phyloP scores from a whole-genome alignment of 2,797 vertebrate species.

The Glossophaga mutica region DNA sequence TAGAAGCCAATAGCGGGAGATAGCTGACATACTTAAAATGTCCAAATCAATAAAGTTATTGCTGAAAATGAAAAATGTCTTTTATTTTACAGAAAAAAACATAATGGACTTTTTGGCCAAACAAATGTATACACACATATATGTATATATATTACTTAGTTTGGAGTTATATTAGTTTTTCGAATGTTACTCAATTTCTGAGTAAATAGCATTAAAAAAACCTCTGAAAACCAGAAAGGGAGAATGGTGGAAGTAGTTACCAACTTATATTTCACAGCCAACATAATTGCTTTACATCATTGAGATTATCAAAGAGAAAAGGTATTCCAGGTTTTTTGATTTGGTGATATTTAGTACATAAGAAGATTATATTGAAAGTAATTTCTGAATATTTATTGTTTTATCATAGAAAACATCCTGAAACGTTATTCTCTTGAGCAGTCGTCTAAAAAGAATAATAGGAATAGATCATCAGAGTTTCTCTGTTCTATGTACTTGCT shows the following conservation, averaged over 20 bases:
- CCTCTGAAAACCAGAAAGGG: neutral
- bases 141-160: neutral
- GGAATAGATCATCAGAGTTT: neutral
- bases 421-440: neutral
- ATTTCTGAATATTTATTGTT: neutral
- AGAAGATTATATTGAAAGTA: neutral
- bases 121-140: no score
- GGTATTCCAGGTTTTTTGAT: neutral
- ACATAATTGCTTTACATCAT: neutral
- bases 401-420: neutral
- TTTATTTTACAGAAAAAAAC: no score
- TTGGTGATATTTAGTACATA: neutral
- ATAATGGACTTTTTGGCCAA: no score
- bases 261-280: neutral
- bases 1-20: no score
- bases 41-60: no score
- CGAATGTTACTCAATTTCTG: neutral
- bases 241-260: neutral
- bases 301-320: conserved; percentile 11
- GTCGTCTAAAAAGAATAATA: neutral
- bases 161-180: neutral
- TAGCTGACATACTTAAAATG: no score
- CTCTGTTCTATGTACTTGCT: neutral
- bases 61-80: no score
- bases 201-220: neutral